These are phyloP conservation scores for Lutraria lutraria DNA, from an alignment of 2,888 invertebrate genomes.

Conservation along the genomic window DNA sequence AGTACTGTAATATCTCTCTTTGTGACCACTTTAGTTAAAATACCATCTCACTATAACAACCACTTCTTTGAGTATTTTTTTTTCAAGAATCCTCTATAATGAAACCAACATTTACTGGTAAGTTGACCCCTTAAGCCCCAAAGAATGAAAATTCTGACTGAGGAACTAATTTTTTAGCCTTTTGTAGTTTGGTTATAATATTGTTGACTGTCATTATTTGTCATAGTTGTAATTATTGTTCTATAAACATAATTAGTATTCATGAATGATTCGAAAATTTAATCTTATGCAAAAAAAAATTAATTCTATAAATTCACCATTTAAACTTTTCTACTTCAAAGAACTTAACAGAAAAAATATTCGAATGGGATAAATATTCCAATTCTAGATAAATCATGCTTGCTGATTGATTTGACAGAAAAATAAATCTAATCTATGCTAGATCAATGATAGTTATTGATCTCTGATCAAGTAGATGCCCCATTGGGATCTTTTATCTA, in stretches of 20 bases:
- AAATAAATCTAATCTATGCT: not conserved
- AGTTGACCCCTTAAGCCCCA: too few species aligned
- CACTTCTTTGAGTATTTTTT: too few species aligned
- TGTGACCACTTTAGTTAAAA: too few species aligned
- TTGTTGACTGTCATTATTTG: not conserved
- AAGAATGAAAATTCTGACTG: too few species aligned
- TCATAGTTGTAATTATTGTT: not conserved
- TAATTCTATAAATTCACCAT: not conserved
- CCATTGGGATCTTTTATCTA: not conserved
- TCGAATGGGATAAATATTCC: not conserved
- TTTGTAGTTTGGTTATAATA: not conserved
- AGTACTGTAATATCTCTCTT: too few species aligned
- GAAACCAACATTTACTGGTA: too few species aligned
- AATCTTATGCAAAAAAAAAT: too few species aligned
- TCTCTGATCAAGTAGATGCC: not conserved
- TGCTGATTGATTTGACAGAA: not conserved
- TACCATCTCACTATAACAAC: too few species aligned
- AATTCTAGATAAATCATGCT: slow-evolving; percentile 1
- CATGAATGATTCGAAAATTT: not conserved
- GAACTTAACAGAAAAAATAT: not conserved
- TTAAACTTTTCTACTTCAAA: not conserved
- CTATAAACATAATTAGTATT: not conserved
- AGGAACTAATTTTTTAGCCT: not conserved
- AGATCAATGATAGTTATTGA: not conserved
- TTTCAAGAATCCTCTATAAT: too few species aligned